Base-by-base conservation (phyloP, 2,797 vertebrate genomes). In the Sebastiscus albofasciatus region DNA sequence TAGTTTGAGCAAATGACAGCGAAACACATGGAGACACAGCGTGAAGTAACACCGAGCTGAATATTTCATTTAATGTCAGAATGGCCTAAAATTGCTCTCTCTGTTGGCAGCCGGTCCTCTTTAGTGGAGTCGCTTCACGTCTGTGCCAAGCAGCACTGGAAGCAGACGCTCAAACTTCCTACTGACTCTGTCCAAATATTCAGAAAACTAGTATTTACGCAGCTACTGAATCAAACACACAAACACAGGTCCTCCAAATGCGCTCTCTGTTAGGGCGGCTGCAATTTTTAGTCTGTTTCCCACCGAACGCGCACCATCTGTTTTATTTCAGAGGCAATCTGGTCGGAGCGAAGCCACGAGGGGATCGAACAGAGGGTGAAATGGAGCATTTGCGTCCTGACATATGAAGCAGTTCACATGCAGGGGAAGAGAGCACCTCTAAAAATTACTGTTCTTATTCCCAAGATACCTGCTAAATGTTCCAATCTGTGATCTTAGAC, bases 271-370 rank as follows among this genome's bases (percentile, higher is more conserved):
- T 82, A 89, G 91, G 89, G 93, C 87, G 85, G 85, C 4, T 42
- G 82, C 83, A 81, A 89, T 94, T 95, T 95, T 94, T 94, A 94
- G 92, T 81, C 88, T 81, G 83, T 90, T 95, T 94, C 92, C 93
- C 93, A 91, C 91, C 87, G 87, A 95, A 91, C 90, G 82, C 81
- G 73, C 68, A 94, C 96, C 96, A 96, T 96, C 96, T 96, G 96
- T 94, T 96, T 95, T 91, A 89, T 94, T 92, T 94, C 92, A 89
- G 93, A 92, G 84, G 93, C 96, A 96, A 96, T 95, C 96, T 96
- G 95, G 90, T 95, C 89, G 14, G 76, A 91, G 90, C 77, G 75
- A 77, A 85, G 90, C 92, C 93, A 87, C 91, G 42, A 85, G 92
- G 93, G 95, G 92, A 91, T 84, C 49, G 87, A 92, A 94, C 91